Conservation (phyloP, 2,797 vertebrate genomes). For the Chromobotia macracanthus region DNA sequence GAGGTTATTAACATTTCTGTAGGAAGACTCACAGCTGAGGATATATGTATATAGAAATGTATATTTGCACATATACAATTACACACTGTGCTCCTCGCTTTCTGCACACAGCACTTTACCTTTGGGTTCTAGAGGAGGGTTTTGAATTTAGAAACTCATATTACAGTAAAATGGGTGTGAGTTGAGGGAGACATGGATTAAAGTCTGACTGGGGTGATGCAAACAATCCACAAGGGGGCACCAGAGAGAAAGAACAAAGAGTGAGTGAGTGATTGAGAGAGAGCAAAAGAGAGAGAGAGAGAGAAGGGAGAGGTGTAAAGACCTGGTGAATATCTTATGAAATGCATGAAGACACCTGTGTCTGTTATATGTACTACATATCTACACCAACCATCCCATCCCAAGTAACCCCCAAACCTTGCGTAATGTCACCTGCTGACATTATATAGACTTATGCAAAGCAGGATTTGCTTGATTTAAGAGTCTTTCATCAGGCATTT, state of each 20-base stretch:
- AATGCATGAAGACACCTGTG: not conserved
- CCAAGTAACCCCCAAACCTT: no score
- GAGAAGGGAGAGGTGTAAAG: no score
- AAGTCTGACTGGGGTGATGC: not conserved
- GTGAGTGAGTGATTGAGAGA: not conserved
- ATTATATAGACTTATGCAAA: no score
- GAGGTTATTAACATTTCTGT: not conserved
- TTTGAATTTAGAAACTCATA: constrained; percentile 3
- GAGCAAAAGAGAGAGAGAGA: not conserved
- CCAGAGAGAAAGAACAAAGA: constrained; percentile 23
- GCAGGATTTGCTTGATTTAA: no score
- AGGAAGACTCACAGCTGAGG: not conserved
- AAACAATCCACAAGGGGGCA: constrained; percentile 49
- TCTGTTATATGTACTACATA: not conserved
- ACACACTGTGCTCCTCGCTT: not conserved
- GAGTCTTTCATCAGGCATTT: not conserved
- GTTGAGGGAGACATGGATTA: not conserved
- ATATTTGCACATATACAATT: constrained; percentile 1
- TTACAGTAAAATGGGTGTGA: not conserved
- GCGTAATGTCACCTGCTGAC: no score
- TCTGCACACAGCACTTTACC: constrained; percentile 3
- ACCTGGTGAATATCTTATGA: not conserved
- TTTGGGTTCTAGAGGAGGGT: constrained; percentile 4
- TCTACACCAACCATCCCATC: not conserved
- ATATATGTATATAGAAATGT: constrained; percentile 3